Evolutionary conservation across 1,140 invertebrate species (phyloP), one percentile per base, ranked within the genome.

Genomic region (Cephus cinctus): DNA sequence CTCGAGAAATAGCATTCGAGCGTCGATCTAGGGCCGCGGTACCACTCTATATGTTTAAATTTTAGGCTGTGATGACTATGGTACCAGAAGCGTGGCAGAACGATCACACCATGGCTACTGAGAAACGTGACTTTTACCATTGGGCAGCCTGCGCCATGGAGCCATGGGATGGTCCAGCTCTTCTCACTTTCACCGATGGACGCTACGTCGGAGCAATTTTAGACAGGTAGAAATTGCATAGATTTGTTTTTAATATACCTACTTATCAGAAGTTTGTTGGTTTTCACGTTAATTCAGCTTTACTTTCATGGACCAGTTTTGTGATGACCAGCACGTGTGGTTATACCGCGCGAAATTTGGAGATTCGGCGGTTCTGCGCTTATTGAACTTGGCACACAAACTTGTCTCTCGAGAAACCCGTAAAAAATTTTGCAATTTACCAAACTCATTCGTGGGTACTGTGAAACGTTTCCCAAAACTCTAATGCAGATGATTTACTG

Each of bases 11-110:
- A n/a, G n/a, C n/a, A n/a, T n/a, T n/a, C n/a, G n/a, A n/a, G n/a
- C n/a, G n/a, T n/a, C n/a, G n/a, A n/a, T n/a, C n/a, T n/a, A n/a
- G n/a, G n/a, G n/a, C n/a, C n/a, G n/a, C n/a, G n/a, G n/a, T n/a
- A n/a, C n/a, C n/a, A n/a, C n/a, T n/a, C n/a, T n/a, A n/a, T n/a
- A n/a, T n/a, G n/a, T n/a, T n/a, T n/a, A n/a, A n/a, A n/a, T n/a
- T 65, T 42, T 57, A 88, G 86, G 95, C 96, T 50, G 92, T 98
- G 15, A 96, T 98, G 91, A 98, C 93, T 0, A 98, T 99, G 96
- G 95, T 99, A 20, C 97, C 97, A 2, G 96, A 99, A 78, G 97
- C 97, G 4, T 99, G 97, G 96, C 96, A 99, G 72, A 97, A 98
- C 68, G 92, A 96, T 66, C 75, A 82, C 38, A 89, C 89, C 5